Conservation (phyloP, 92 coral and sea anemone species). For the Virgularia gustaviana region DNA sequence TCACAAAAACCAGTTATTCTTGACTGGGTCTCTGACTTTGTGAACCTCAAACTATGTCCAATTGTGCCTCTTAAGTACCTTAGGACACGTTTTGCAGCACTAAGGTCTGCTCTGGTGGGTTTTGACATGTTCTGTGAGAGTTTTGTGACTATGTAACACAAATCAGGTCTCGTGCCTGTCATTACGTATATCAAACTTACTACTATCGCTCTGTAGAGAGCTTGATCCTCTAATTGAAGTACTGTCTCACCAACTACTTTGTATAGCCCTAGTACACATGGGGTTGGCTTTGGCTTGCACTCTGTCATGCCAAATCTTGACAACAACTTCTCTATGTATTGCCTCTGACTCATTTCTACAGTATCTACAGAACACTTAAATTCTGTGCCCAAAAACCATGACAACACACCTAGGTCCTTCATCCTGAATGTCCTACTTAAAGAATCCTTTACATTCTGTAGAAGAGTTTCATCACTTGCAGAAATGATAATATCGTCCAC, state of each 20-base stretch:
- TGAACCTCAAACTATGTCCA: conserved; percentile 4
- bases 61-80: conserved; percentile 14
- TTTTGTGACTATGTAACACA: conserved; percentile 30
- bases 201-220: conserved; percentile 18
- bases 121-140: conserved; percentile 29
- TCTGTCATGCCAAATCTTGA: conserved; percentile 29
- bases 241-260: not conserved
- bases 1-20: conserved; percentile 1
- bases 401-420: conserved; percentile 26
- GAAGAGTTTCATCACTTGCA: conserved; percentile 20
- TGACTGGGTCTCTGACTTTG: not conserved
- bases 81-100: conserved; percentile 16
- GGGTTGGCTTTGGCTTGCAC: conserved; percentile 36
- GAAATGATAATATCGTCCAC: too few relatives aligned
- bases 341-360: conserved; percentile 43
- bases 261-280: conserved; percentile 20
- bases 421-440: conserved; percentile 11
- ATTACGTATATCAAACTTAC: conserved; percentile 24
- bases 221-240: conserved; percentile 10
- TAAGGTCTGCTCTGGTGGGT: conserved; percentile 29
- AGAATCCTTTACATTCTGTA: conserved; percentile 30
- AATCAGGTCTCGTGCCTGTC: conserved; percentile 34
- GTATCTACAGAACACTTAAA: conserved; percentile 30
- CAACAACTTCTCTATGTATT: conserved; percentile 11
- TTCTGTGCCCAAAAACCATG: conserved; percentile 46